Evolutionary conservation across 2,888 invertebrate species (phyloP), one percentile per base, ranked within the genome.

Genomic region (Phengaris alcon): DNA sequence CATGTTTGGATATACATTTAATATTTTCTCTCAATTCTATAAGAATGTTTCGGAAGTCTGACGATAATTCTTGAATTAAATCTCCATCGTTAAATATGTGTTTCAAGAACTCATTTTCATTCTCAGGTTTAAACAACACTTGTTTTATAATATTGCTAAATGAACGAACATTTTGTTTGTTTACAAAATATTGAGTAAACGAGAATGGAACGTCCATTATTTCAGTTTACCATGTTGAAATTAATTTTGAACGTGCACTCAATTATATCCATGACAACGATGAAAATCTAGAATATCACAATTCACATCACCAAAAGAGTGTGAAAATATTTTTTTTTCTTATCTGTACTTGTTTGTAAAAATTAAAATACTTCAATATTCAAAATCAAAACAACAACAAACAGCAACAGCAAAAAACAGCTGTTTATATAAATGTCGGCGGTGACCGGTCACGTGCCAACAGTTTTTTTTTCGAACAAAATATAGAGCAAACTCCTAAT

Each of bases 161-260:
- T 2, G 91, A 90, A 76, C 93, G 83, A 59, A 90, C 82, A 81
- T 92, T 90, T 82, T 90, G 89, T 82, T 92, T 93, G 81, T 91
- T 90, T 6, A 86, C 83, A 79, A 93, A 93, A 79, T 86, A 83
- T 77, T 88, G 85, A 2, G 91, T 87, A 77, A 89, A 82, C 81
- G 90, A 90, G 75, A 88, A 76, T 0, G 86, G 83, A 12, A 64
- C 76, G 73, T 85, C 84, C 88, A 91, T 88, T 68, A 44, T 68
- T 64, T 64, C 12, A 64, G 64, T 64, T 64, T 64, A 35, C 64
- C 13, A 44, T 35, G 10, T 52, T 52, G 10, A 22, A 59, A 10
- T n/a, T 0, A 22, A 57, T 8, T 22, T 10, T 15, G 2, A 3
- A 22, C 15, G 15, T 3, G 57, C 15, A 9, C 10, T 59, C 15